Evolutionary conservation across 2,888 invertebrate species (phyloP).

Genomic region (Stenichneumon culpator): DNA sequence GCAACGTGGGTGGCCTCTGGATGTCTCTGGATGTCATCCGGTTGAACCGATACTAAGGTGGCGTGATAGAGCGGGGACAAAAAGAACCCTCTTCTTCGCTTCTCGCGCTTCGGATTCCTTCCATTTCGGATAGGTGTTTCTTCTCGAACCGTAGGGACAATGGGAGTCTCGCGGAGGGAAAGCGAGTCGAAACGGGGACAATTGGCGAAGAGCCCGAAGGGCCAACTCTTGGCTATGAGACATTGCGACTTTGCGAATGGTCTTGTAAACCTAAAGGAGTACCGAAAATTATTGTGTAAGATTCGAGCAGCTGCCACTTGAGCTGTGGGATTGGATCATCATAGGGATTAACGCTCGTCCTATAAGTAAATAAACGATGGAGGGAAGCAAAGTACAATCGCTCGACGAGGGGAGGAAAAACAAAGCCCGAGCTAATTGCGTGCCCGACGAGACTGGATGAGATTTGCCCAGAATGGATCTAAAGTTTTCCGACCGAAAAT

Average conservation of each 20-base stretch:
- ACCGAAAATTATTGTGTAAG: constrained; percentile 12
- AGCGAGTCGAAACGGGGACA: background rate
- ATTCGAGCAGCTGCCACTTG: background rate
- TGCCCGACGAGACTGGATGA: background rate
- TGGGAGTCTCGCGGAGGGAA: constrained; percentile 8
- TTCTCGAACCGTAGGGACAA: constrained; percentile 16
- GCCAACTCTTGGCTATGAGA: background rate
- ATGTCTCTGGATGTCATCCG: background rate
- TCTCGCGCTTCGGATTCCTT: constrained; percentile 13
- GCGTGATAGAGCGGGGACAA: background rate
- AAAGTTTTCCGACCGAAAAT: background rate
- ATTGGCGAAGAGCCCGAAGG: constrained; percentile 12
- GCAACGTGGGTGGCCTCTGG: background rate
- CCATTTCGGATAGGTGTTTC: constrained; percentile 9
- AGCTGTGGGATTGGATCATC: background rate
- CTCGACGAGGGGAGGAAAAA: constrained; percentile 35
- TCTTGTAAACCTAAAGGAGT: background rate
- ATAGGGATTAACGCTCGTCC: constrained; percentile 33
- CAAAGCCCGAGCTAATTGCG: constrained; percentile 64
- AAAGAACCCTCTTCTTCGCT: constrained; percentile 3
- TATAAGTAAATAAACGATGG: constrained; percentile 22
- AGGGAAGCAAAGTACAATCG: background rate
- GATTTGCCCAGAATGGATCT: background rate
- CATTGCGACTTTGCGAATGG: constrained; percentile 19
- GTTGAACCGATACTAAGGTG: constrained; percentile 4